Percentiles rank a stretch among this genome's conserved stretches.
phyloP scores from a whole-genome alignment of 2,797 vertebrate species.

The Danionella dracula region DNA sequence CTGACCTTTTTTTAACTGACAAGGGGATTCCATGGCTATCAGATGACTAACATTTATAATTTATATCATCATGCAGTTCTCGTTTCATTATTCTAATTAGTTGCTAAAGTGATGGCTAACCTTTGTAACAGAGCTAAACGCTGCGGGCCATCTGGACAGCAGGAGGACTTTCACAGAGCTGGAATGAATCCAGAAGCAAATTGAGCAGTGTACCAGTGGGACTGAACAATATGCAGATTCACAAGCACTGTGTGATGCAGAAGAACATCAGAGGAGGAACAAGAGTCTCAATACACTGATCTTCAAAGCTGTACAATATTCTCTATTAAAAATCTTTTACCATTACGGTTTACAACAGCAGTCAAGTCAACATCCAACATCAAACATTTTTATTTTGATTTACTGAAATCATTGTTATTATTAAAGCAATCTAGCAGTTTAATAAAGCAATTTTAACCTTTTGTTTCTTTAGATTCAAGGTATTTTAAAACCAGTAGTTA shows the following conservation, averaged over 20 bases:
- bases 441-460: too few relatives aligned
- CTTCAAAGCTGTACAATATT: background rate
- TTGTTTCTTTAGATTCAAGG: too few relatives aligned
- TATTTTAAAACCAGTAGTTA: too few relatives aligned
- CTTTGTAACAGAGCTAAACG: conserved; percentile 32
- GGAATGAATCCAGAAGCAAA: conserved; percentile 45
- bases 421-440: too few relatives aligned
- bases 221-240: conserved; percentile 45
- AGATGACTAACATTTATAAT: conserved; percentile 42
- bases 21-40: conserved; percentile 29
- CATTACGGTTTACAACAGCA: too few relatives aligned
- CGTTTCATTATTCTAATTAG: conserved; percentile 51
- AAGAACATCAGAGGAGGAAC: conserved; percentile 22
- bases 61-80: conserved; percentile 30
- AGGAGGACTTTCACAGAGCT: conserved; percentile 33
- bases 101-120: conserved; percentile 40
- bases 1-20: conserved; percentile 32
- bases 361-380: too few relatives aligned
- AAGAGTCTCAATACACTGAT: background rate
- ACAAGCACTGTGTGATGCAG: conserved; percentile 18
- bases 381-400: too few relatives aligned
- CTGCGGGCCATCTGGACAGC: conserved; percentile 37
- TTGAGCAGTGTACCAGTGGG: conserved; percentile 31
- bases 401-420: too few relatives aligned
- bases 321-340: too few relatives aligned